Evolutionary conservation across 2,113 vertebrate genomes (phyloP), one percentile per base, ranked within the genome.

Genomic region (Calypte anna): DNA sequence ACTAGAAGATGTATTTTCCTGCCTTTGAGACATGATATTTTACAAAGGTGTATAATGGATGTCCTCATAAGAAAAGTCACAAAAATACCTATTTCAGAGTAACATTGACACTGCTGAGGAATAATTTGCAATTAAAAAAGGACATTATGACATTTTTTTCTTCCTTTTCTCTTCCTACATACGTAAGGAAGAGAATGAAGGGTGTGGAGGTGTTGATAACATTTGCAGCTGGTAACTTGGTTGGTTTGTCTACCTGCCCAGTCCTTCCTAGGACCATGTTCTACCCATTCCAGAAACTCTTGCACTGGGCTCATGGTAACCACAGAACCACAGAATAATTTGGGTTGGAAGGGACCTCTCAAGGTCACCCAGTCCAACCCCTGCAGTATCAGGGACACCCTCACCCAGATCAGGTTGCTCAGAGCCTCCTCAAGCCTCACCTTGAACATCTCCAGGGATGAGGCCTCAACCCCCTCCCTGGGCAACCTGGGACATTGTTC

Each of bases 161-260:
- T 66, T 73, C 27, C 8, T 84, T 94, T 90, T 76, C 36, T 62
- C 10, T 69, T 89, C 63, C 36, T 22, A 27, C 2, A 0, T 3
- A 58, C 50, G 18, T 68, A 40, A 40, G 12, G 40, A 40, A 40
- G 40, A 40, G 66, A 76, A 16, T 40, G 4, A 53, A 43, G 61
- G 36, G 36, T 69, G 28, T 6, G 43, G 30, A 72, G 53, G 9
- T 43, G 82, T 16, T 43, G 44, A 38, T 4, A 79, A 40, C 30
- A 43, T 5, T 36, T 28, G 62, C 3, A 82, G 20, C 12, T 23
- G 18, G n/a, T 30, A 67, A 24, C 0, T 0, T 22, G 3, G 16
- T 15, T 63, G 40, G 40, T 40, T 40, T 40, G 28, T 81, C 25
- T 86, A 21, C 30, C 51, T 73, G 31, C 10, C 16, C 69, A 50